Conservation (phyloP, 2,888 invertebrate genomes). For the Noctua fimbriata region DNA sequence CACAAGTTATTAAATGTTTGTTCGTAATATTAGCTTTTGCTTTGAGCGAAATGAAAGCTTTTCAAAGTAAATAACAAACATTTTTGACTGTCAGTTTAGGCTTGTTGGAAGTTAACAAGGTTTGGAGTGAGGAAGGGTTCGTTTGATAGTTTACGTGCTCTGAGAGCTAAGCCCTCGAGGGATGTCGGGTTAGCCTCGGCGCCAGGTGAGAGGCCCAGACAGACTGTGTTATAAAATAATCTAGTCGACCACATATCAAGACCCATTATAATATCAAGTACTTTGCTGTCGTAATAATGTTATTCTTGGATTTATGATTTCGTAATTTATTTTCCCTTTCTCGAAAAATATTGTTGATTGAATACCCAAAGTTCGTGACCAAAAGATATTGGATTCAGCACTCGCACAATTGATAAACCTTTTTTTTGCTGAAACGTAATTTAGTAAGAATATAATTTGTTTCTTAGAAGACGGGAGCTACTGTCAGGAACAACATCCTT, state of each 20-base stretch:
- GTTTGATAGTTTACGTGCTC: constrained; percentile 55
- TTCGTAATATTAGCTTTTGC: constrained; percentile 33
- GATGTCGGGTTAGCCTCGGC: background rate
- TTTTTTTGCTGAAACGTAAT: constrained; percentile 35
- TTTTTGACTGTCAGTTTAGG: constrained; percentile 56
- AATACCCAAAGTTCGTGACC: constrained; percentile 30
- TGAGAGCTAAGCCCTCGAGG: constrained; percentile 30
- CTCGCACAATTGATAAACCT: constrained; percentile 23
- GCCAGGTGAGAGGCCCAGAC: background rate
- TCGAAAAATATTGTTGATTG: constrained; percentile 17
- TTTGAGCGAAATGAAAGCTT: constrained; percentile 45
- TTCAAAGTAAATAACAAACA: constrained; percentile 43
- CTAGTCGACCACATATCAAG: background rate
- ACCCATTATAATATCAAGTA: background rate
- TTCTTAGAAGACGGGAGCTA: background rate
- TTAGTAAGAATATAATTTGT: constrained; percentile 12
- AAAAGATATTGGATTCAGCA: constrained; percentile 31
- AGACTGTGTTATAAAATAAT: constrained; percentile 19
- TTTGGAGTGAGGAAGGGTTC: constrained; percentile 24
- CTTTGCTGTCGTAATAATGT: constrained; percentile 15
- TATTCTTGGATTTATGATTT: constrained; percentile 11
- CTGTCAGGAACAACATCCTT: background rate
- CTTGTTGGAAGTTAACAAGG: constrained; percentile 32
- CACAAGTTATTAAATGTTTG: constrained; percentile 44
- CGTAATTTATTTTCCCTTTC: constrained; percentile 5